Base-by-base conservation (phyloP, 2,888 invertebrate species). In the Pharmacophagus antenor region DNA sequence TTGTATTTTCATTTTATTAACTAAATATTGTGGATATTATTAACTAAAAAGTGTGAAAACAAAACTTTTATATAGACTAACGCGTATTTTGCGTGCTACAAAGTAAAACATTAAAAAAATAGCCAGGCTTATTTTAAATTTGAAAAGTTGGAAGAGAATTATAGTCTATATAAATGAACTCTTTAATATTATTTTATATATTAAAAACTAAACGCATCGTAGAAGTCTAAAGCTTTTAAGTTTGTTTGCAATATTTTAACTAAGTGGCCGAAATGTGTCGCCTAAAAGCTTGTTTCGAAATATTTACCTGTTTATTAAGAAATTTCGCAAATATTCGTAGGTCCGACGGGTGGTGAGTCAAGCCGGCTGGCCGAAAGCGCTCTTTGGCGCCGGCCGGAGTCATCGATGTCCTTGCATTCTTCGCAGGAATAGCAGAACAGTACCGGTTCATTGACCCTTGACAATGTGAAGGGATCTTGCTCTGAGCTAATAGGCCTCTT, bases 321-420 rank as follows among this genome's bases (percentile, higher is more conserved):
- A 65, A 64, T 68, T 63, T 64, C 65, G 72, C 69, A 71, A 70
- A 65, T 63, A 65, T 64, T 60, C 66, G 62, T 53, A 63, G 60
- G 65, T 57, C 41, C 62, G 65, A 63, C 59, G 56, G 22, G 53
- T 47, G 54, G 64, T 62, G 57, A 58, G 59, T 56, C 64, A 62
- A 60, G 50, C 58, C 62, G 63, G 63, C 59, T 59, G 56, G 62
- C 60, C 62, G 47, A 53, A 55, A 50, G 57, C 61, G 48, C 61
- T 55, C 44, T 54, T 50, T 49, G 61, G 61, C 59, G 65, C 60
- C 60, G 56, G 49, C 60, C 76, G 72, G 76, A 74, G 70, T 76
- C 81, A 83, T 84, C 81, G 79, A 67, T 82, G 85, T 83, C 85
- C 85, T 86, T 86, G 87, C 86, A 87, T 87, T 86, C 86, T 85